Percentiles rank a stretch among this genome's conserved stretches.
Conservation (phyloP, 2,888 invertebrate species). For the Tipula vernalis region DNA sequence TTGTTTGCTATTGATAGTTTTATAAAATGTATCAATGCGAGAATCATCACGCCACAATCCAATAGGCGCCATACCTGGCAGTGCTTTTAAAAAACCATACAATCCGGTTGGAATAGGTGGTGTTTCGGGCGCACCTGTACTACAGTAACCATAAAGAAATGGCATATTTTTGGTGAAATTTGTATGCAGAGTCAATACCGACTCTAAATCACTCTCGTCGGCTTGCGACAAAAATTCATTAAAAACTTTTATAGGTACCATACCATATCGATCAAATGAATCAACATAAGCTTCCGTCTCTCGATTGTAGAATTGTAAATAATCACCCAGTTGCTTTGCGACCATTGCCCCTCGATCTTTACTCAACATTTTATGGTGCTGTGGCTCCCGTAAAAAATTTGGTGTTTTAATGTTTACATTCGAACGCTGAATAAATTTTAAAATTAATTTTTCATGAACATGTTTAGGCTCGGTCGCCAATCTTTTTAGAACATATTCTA, state of each 20-base stretch:
- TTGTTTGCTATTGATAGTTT: slow-evolving; percentile 13
- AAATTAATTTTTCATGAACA: slow-evolving; percentile 44
- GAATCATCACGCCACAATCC: slow-evolving; percentile 15
- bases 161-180: slow-evolving; percentile 33
- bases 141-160: slow-evolving; percentile 32
- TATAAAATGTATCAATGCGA: slow-evolving; percentile 18
- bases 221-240: slow-evolving; percentile 47
- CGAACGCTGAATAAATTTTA: slow-evolving; percentile 64
- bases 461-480: slow-evolving; percentile 38
- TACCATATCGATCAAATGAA: slow-evolving; percentile 49
- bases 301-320: slow-evolving; percentile 67
- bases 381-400: slow-evolving; percentile 43
- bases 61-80: slow-evolving; percentile 29
- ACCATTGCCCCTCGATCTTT: slow-evolving; percentile 75
- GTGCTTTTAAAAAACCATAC: slow-evolving; percentile 33
- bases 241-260: slow-evolving; percentile 40
- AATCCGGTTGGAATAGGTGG: slow-evolving; percentile 34
- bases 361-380: slow-evolving; percentile 49
- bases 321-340: slow-evolving; percentile 73
- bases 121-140: slow-evolving; percentile 27
- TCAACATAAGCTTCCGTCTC: slow-evolving; percentile 70
- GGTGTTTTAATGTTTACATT: slow-evolving; percentile 59
- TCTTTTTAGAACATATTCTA: slow-evolving; percentile 59
- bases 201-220: slow-evolving; percentile 31
- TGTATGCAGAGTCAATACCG: slow-evolving; percentile 31